phyloP scores from a whole-genome alignment of 2,797 vertebrate species.

The Micropoecilia bifurca region DNA sequence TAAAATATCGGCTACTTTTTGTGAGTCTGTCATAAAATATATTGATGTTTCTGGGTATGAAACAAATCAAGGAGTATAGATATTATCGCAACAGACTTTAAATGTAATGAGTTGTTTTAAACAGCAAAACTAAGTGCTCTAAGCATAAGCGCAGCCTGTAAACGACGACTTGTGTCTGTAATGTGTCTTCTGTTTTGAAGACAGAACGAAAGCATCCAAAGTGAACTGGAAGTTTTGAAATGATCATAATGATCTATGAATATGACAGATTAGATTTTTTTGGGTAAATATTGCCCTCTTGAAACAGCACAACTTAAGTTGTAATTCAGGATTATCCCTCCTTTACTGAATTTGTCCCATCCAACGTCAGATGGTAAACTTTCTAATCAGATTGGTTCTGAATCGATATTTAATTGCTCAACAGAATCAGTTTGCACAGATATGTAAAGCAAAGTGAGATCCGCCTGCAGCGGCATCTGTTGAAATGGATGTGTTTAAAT shows the following conservation, averaged over 20 bases:
- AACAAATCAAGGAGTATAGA: background rate
- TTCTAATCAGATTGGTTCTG: background rate
- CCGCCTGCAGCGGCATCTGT: background rate
- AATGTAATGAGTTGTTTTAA: background rate
- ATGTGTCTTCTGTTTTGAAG: background rate
- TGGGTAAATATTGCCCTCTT: background rate
- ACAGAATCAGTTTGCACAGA: background rate
- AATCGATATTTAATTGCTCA: background rate
- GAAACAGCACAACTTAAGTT: background rate
- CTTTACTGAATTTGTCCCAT: background rate
- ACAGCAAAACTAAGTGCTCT: background rate
- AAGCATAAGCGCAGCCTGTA: background rate
- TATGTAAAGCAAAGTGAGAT: background rate
- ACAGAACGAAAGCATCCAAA: constrained; percentile 1
- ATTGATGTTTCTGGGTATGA: background rate
- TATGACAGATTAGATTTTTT: background rate
- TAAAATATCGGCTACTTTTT: background rate
- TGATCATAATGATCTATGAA: background rate
- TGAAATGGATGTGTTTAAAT: constrained; percentile 10
- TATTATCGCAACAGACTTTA: background rate
- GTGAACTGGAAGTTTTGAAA: background rate
- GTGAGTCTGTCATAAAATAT: background rate
- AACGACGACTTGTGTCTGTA: background rate
- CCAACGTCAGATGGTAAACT: background rate
- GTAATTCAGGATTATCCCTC: background rate